Evolutionary conservation across 2,113 vertebrate genomes (phyloP).

Genomic region (Bubo blakistoni): DNA sequence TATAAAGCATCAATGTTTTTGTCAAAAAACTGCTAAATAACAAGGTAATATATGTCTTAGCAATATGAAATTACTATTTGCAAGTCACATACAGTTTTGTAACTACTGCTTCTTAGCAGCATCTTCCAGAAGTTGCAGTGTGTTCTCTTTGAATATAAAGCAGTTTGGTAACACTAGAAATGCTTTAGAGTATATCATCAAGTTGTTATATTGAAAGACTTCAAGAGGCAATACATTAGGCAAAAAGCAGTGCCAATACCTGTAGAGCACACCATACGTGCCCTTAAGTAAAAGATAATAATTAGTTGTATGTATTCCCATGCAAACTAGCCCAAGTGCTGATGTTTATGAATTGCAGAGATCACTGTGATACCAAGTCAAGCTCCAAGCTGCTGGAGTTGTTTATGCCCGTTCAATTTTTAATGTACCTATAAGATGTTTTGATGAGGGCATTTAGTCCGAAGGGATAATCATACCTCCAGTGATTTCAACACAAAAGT

Average conservation of each 20-base stretch:
- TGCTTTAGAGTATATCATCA: constrained; percentile 26
- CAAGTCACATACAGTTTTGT: background rate
- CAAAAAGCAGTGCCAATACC: constrained; percentile 58
- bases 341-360: constrained; percentile 67
- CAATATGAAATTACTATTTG: background rate
- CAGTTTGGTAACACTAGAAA: constrained; percentile 26
- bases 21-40: background rate
- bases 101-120: background rate
- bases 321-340: constrained; percentile 56
- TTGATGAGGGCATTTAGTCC: constrained; percentile 65
- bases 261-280: constrained; percentile 73
- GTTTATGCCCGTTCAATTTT: constrained; percentile 74
- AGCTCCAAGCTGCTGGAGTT: constrained; percentile 63
- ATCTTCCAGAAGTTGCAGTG: constrained; percentile 27
- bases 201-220: constrained; percentile 32
- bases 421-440: constrained; percentile 75
- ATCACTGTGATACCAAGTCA: constrained; percentile 43
- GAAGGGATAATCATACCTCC: constrained; percentile 58
- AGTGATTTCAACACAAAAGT: constrained; percentile 61
- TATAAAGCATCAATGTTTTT: background rate
- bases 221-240: constrained; percentile 67
- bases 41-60: background rate
- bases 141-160: constrained; percentile 39
- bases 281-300: constrained; percentile 77
- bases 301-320: constrained; percentile 73